Evolutionary conservation across 2,797 vertebrate genomes (phyloP).

Genomic region (Orestias chungarensis): DNA sequence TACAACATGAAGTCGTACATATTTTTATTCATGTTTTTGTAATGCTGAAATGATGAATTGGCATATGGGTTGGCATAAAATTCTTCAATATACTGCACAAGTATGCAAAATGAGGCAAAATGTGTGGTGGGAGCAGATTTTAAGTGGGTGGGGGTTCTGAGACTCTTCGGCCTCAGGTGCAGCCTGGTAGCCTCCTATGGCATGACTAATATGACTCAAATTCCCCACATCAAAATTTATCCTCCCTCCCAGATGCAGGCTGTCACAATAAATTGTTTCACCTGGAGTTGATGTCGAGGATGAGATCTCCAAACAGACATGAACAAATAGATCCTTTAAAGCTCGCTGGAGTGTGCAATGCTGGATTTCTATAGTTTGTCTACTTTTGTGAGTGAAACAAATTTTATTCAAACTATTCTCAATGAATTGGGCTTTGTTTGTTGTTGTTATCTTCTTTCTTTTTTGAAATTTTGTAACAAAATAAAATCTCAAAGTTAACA

Average conservation of each 20-base stretch:
- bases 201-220: constrained; percentile 64
- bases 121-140: constrained; percentile 44
- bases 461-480: too few relatives aligned
- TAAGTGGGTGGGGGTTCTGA: constrained; percentile 35
- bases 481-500: neutral
- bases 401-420: neutral
- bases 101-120: neutral
- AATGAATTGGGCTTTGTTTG: too few relatives aligned
- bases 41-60: neutral
- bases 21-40: neutral
- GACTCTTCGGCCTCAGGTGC: constrained; percentile 65
- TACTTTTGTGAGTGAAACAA: constrained; percentile 13
- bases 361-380: constrained; percentile 27
- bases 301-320: constrained; percentile 42
- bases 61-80: neutral
- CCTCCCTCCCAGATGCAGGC: constrained; percentile 47
- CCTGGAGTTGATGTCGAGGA: constrained; percentile 55
- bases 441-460: neutral
- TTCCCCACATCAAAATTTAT: constrained; percentile 61
- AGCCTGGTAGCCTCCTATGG: constrained; percentile 38
- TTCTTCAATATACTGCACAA: neutral
- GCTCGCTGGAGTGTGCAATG: constrained; percentile 20
- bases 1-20: neutral
- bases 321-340: constrained; percentile 41
- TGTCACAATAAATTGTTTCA: constrained; percentile 73